phyloP scores from a whole-genome alignment of 2,888 invertebrate genomes.

The Rotaria macrura region DNA sequence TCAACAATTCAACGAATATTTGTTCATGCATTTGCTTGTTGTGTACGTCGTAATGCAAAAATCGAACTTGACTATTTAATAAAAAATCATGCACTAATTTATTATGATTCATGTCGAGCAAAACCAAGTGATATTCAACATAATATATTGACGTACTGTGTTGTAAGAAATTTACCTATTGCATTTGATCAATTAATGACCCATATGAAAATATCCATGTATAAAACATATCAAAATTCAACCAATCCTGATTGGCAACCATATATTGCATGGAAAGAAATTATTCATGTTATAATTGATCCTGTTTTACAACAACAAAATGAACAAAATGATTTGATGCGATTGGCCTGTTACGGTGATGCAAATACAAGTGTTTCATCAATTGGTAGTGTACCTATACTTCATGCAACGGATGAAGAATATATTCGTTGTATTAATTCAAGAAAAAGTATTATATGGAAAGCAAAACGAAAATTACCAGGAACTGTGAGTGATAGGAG shows the following conservation, averaged over 20 bases:
- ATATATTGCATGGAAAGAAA: constrained; percentile 17
- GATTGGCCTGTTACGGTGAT: constrained; percentile 10
- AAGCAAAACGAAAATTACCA: constrained; percentile 3
- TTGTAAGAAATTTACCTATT: not conserved
- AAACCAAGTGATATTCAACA: constrained; percentile 16
- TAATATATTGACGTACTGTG: constrained; percentile 17
- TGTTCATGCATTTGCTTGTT: constrained; percentile 22
- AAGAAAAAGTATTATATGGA: not conserved
- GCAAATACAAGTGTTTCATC: not conserved
- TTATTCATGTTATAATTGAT: constrained; percentile 16
- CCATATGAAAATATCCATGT: constrained; percentile 6
- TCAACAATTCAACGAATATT: constrained; percentile 3
- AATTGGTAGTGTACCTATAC: not conserved
- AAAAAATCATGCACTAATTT: constrained; percentile 8
- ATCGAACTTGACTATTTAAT: constrained; percentile 9
- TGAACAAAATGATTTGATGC: not conserved
- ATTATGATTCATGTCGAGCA: constrained; percentile 20
- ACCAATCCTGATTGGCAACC: constrained; percentile 18
- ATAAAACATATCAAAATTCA: constrained; percentile 22
- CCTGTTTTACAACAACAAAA: not conserved
- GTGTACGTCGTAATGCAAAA: constrained; percentile 8
- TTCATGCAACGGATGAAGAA: not conserved
- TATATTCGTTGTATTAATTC: not conserved
- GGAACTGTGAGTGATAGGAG: not conserved
- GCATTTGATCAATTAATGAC: constrained; percentile 1